A percentile compares a stretch with the other conserved stretches of the same genome.
Conservation (phyloP, 1,140 invertebrate genomes). For the Anthonomus grandis region DNA sequence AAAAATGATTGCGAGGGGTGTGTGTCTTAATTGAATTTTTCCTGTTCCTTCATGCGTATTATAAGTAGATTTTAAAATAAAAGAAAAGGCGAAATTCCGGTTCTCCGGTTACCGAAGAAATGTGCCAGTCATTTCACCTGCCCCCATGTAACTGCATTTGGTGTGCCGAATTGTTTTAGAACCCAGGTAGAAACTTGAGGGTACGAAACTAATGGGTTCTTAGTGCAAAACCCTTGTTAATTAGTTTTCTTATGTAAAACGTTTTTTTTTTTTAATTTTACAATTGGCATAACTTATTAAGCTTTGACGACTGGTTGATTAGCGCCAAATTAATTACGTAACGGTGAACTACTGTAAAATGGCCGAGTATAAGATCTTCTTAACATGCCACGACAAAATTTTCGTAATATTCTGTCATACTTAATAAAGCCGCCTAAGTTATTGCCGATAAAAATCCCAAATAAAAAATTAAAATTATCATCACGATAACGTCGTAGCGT, state of each 20-base stretch:
- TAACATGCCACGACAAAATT: constrained; percentile 7
- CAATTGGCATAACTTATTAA: too few relatives aligned
- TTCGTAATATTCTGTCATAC: constrained; percentile 12
- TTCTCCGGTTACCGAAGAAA: background rate
- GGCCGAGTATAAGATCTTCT: background rate
- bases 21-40: too few relatives aligned
- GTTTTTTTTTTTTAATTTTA: too few relatives aligned
- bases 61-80: too few relatives aligned
- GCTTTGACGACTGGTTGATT: too few relatives aligned
- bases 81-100: too few relatives aligned
- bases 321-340: background rate
- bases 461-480: constrained; percentile 28
- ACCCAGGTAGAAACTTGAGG: background rate
- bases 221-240: too few relatives aligned
- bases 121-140: constrained; percentile 1
- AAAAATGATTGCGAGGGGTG: too few relatives aligned
- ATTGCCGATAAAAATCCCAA: constrained; percentile 21
- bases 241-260: too few relatives aligned
- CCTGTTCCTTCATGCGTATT: too few relatives aligned
- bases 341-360: background rate
- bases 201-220: constrained; percentile 1
- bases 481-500: constrained; percentile 24
- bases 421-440: constrained; percentile 18
- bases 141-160: constrained; percentile 1
- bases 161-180: constrained; percentile 2